Base-by-base conservation (phyloP, 2,113 vertebrate genomes). In the Emydura subglobosa region DNA sequence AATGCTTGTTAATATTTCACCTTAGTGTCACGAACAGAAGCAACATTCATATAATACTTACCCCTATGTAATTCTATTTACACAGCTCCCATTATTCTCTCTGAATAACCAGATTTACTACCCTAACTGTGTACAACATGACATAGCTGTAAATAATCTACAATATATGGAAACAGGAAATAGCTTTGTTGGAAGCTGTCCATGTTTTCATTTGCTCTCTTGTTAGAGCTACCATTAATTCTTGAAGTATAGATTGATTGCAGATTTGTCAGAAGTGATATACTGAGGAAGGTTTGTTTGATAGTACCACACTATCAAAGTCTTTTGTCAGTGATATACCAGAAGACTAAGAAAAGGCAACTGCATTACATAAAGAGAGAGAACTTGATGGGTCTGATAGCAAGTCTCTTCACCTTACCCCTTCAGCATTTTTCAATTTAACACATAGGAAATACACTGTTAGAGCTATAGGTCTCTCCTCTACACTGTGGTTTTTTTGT, bases 181-280 rank as follows among this genome's bases (percentile, higher is more conserved):
- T 97, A 97, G 93, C 93, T 95, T 96, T 97, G 88, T 96, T 98
- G 97, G 98, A 98, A 96, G 72, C 86, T 80, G 86, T 97, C 97
- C 96, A 97, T 85, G 85, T 95, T 96, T 96, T 96, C 95, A 96
- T 97, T 98, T 98, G 94, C 61, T 97, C 92, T 91, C 94, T 87
- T 91, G 83, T 94, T 96, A 95, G 74, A 97, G 93, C 95, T 96
- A 95, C 94, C 97, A 97, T 95, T 97, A 97, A 98, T 97, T 98
- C 88, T 95, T 91, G 96, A 97, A 97, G 93, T 96, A 95, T 55
- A 79, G 92, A 95, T 97, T 92, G 97, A 98, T 96, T 91, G 83
- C 88, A 98, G 96, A 98, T 98, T 97, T 98, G 97, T 97, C 95
- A 97, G 74, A 97, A 97, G 95, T 95, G 96, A 95, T 97, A 34